Evolutionary conservation across 2,797 vertebrate species (phyloP).

Genomic region (Enteromius anoplus): DNA sequence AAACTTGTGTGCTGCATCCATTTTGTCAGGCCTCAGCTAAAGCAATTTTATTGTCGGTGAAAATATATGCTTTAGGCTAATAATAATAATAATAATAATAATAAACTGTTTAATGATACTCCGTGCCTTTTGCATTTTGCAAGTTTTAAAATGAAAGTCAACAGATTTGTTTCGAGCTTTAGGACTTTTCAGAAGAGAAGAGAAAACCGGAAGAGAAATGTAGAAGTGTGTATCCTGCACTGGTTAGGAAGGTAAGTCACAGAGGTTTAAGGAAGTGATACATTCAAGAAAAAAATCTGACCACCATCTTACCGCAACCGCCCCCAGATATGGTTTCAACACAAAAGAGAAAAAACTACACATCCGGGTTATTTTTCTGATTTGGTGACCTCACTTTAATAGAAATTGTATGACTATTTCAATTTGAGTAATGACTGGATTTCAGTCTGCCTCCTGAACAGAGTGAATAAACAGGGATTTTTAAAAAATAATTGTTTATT

Average conservation of each 20-base stretch:
- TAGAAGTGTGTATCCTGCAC: slow-evolving; percentile 55
- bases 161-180: not conserved
- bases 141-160: slow-evolving; percentile 42
- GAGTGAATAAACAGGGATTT: not conserved
- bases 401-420: slow-evolving; percentile 3
- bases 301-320: slow-evolving; percentile 22
- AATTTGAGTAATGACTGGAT: not conserved
- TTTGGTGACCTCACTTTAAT: slow-evolving; percentile 1
- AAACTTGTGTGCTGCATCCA: not conserved
- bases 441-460: not conserved
- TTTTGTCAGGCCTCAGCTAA: not conserved
- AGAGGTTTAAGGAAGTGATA: slow-evolving; percentile 59
- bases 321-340: slow-evolving; percentile 34
- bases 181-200: slow-evolving; percentile 57
- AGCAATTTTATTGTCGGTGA: not conserved
- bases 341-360: not conserved
- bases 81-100: not conserved
- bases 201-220: slow-evolving; percentile 68
- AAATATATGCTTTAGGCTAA: not conserved
- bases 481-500: not conserved
- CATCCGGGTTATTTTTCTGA: not conserved
- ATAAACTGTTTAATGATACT: not conserved
- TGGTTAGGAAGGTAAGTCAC: slow-evolving; percentile 52
- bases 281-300: slow-evolving; percentile 32
- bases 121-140: not conserved